These are phyloP conservation scores for Eupelmus urozonus DNA, from an alignment of 2,888 invertebrate species.

Conservation along the genomic window DNA sequence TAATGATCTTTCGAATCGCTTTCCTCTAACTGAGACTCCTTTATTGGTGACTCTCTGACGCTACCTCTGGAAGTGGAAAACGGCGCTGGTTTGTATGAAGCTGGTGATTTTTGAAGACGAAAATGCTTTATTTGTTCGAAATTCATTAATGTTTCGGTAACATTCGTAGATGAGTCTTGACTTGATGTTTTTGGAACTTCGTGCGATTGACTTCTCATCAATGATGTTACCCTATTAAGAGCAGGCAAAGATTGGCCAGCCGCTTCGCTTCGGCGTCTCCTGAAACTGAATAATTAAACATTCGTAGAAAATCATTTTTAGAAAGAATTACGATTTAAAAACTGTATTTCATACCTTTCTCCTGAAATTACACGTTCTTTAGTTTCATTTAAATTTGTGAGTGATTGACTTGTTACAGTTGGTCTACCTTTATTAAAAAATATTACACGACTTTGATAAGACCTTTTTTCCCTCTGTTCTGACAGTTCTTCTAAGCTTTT, in stretches of 20 bases:
- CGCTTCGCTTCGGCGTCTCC: slow-evolving; percentile 28
- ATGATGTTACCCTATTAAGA: slow-evolving; percentile 8
- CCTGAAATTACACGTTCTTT: slow-evolving; percentile 58
- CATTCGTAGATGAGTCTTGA: not conserved
- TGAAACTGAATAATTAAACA: slow-evolving; percentile 17
- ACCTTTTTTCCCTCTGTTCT: slow-evolving; percentile 78
- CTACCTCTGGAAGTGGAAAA: slow-evolving; percentile 44
- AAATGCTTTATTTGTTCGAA: slow-evolving; percentile 69
- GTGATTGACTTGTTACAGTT: slow-evolving; percentile 67
- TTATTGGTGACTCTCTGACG: slow-evolving; percentile 43
- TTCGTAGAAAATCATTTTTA: not conserved
- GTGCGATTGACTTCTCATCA: slow-evolving; percentile 12
- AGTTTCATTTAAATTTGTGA: slow-evolving; percentile 70
- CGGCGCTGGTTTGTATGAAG: slow-evolving; percentile 56
- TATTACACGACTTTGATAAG: slow-evolving; percentile 67
- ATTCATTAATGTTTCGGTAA: slow-evolving; percentile 69
- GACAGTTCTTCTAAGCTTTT: slow-evolving; percentile 81
- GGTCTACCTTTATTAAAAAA: slow-evolving; percentile 30
- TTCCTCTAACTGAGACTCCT: slow-evolving; percentile 46
- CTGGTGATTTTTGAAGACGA: slow-evolving; percentile 60
- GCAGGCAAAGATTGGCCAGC: slow-evolving; percentile 47
- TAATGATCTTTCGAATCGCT: slow-evolving; percentile 57
- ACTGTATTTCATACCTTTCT: slow-evolving; percentile 20
- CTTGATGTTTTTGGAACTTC: slow-evolving; percentile 10
- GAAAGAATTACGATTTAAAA: not conserved